A percentile compares a stretch with the other conserved stretches of the same genome.
phyloP scores from a whole-genome alignment of 2,113 vertebrate species.

The Sinocyclocheilus grahami region DNA sequence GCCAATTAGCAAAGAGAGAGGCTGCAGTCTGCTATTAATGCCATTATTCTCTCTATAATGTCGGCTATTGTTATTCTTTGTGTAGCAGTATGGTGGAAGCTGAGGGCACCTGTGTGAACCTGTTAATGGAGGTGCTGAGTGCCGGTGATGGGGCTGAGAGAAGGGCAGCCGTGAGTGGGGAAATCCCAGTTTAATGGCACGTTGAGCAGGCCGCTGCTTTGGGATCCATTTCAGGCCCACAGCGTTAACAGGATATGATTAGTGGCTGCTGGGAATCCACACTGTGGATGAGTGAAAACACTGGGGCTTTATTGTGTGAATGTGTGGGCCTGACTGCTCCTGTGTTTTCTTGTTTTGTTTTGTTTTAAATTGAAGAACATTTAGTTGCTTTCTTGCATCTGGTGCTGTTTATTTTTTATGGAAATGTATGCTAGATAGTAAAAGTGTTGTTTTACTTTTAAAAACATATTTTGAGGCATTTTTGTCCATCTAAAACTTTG shows the following conservation, averaged over 20 bases:
- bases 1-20: conserved; percentile 63
- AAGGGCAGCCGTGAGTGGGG: conserved; percentile 48
- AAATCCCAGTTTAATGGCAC: conserved; percentile 43
- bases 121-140: conserved; percentile 58
- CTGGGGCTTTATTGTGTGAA: conserved; percentile 30
- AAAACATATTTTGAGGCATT: neutral
- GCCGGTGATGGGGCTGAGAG: conserved; percentile 40
- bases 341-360: neutral
- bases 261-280: conserved; percentile 53
- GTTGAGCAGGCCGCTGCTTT: conserved; percentile 46
- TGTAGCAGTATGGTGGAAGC: conserved; percentile 40
- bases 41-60: conserved; percentile 56
- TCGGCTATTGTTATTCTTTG: conserved; percentile 57
- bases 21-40: conserved; percentile 60
- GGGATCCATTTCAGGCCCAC: conserved; percentile 57
- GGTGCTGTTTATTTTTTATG: neutral
- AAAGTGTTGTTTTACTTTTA: neutral
- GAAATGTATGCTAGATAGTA: neutral
- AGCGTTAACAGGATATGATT: conserved; percentile 61
- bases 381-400: neutral
- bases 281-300: conserved; percentile 56
- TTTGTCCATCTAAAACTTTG: neutral
- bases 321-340: conserved; percentile 9
- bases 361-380: too few relatives aligned
- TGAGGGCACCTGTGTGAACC: conserved; percentile 51